Evolutionary conservation across 1,140 invertebrate species (phyloP), one percentile per base, ranked within the genome.

Genomic region (Zophobas morio): DNA sequence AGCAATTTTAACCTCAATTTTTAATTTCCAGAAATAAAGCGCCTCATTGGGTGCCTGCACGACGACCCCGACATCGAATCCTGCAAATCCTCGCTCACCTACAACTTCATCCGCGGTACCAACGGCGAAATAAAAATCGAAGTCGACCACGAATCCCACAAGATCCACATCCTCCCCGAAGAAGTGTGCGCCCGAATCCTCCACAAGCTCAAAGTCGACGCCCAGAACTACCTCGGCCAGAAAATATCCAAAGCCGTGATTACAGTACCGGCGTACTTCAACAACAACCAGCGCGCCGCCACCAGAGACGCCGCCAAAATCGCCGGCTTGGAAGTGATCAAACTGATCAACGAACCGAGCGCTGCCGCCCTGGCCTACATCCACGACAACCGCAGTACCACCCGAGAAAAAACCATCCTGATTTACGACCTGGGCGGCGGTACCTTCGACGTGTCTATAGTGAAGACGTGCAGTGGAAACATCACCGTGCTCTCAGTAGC

Each of bases 381-480:
- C 75, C 85, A 40, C 39, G 60, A 66, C 20, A 66, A 40, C 92
- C 34, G 92, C 92, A 1, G 92, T 92, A 3, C 95, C 4, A 89
- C 20, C 20, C 20, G 89, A 76, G 89, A 88, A 57, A 81, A 84
- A 77, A 77, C 40, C 8, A 78, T 92, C 4, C 91, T 94, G n/a
- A 53, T 77, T 33, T 77, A 91, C 82, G 92, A 93, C 85, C 83
- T 93, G 60, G 92, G 92, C 70, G 93, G 93, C 85, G 93, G 93
- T 78, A 94, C 93, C 77, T 94, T 94, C 84, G 93, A 94, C 87
- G 93, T 94, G 0, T 94, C 93, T 6, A 85, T 94, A 1, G 87
- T 94, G 1, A 93, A 91, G 40, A 94, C 94, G 82, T 93, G 94
- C 83, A 92, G 94, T 81, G 93, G 93, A 66, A 91, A 94, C 92